Conservation (phyloP, 1,140 invertebrate species). For the Myzus persicae region DNA sequence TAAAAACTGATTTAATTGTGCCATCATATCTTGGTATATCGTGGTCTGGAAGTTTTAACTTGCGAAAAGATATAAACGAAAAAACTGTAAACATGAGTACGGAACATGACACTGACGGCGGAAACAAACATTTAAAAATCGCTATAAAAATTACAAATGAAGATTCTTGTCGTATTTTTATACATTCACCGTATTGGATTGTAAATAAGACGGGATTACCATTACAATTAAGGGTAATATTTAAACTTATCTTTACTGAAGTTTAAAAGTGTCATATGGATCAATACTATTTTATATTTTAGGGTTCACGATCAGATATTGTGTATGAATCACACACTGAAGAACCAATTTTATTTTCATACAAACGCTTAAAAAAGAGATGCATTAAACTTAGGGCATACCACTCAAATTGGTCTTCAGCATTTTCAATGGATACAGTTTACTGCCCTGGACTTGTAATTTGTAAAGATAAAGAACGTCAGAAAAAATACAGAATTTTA, state of each 20-base stretch:
- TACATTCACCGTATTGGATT: conserved; percentile 90
- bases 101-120: conserved; percentile 72
- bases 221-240: conserved; percentile 77
- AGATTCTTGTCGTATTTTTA: conserved; percentile 72
- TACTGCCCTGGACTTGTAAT: conserved; percentile 77
- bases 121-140: conserved; percentile 73
- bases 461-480: conserved; percentile 74
- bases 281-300: conserved; percentile 59
- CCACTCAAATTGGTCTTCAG: conserved; percentile 77
- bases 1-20: conserved; percentile 64
- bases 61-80: conserved; percentile 75
- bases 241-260: background rate
- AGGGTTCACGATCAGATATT: conserved; percentile 74
- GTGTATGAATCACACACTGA: conserved; percentile 73
- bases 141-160: conserved; percentile 72
- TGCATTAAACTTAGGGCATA: conserved; percentile 73
- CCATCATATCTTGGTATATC: conserved; percentile 73
- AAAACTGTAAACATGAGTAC: conserved; percentile 74
- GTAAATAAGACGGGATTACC: conserved; percentile 86
- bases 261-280: background rate
- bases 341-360: conserved; percentile 75
- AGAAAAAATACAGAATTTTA: conserved; percentile 72
- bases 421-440: conserved; percentile 75
- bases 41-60: conserved; percentile 76
- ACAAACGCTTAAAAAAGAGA: conserved; percentile 72